Evolutionary conservation across 1,140 invertebrate species (phyloP).

Genomic region (Monochamus saltuarius): DNA sequence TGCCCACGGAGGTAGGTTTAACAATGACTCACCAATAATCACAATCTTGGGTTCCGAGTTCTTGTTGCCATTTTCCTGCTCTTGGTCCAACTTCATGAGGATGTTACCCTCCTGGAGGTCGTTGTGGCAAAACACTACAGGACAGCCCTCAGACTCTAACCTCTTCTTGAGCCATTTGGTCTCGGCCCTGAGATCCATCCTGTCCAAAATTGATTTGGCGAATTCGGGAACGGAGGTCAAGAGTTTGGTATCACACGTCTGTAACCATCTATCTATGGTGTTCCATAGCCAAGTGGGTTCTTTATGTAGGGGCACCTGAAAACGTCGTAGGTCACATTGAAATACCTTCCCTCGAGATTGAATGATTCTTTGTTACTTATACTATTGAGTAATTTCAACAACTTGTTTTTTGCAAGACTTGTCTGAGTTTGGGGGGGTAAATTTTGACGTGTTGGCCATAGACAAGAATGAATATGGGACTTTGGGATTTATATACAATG

Average conservation of each 20-base stretch:
- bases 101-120: slow-evolving; percentile 93
- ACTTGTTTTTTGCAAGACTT: slow-evolving; percentile 26
- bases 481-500: too few species aligned
- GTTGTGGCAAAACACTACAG: slow-evolving; percentile 96
- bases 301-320: slow-evolving; percentile 84
- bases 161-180: slow-evolving; percentile 64
- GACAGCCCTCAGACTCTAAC: slow-evolving; percentile 64
- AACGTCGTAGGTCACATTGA: slow-evolving; percentile 6
- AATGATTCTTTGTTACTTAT: background rate
- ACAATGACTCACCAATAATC: slow-evolving; percentile 42
- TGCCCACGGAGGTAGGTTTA: too few species aligned
- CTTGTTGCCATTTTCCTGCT: slow-evolving; percentile 43
- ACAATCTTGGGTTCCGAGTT: slow-evolving; percentile 41
- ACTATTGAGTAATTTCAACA: slow-evolving; percentile 14
- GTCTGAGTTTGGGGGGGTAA: background rate
- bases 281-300: slow-evolving; percentile 93
- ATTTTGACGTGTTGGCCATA: too few species aligned
- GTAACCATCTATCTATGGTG: slow-evolving; percentile 76
- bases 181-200: slow-evolving; percentile 65
- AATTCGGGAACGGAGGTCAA: slow-evolving; percentile 39
- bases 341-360: background rate
- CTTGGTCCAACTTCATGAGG: slow-evolving; percentile 57
- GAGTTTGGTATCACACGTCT: slow-evolving; percentile 52
- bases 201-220: slow-evolving; percentile 35
- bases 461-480: too few species aligned